Evolutionary conservation across 2,888 invertebrate species (phyloP).

Genomic region (Drosophila infuscata): DNA sequence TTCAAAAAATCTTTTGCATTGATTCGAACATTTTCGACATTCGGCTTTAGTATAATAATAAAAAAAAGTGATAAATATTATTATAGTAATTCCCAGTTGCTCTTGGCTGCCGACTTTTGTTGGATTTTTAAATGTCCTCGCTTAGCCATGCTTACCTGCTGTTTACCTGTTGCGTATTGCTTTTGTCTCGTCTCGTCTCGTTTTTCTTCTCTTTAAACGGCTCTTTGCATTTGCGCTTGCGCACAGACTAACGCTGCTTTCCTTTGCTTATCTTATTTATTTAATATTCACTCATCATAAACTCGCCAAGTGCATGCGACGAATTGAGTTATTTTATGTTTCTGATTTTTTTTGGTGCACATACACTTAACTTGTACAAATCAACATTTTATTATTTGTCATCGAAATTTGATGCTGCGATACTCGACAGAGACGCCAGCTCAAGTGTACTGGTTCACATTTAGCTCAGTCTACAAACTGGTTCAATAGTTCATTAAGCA

Average conservation of each 20-base stretch:
- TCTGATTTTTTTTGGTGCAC: slow-evolving; percentile 40
- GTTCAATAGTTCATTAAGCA: slow-evolving; percentile 30
- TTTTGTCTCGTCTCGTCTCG: slow-evolving; percentile 22
- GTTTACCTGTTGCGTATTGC: slow-evolving; percentile 12
- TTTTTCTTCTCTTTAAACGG: slow-evolving; percentile 39
- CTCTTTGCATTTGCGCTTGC: slow-evolving; percentile 53
- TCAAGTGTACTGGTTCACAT: slow-evolving; percentile 55
- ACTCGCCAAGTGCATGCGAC: slow-evolving; percentile 36
- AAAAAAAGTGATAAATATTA: not conserved
- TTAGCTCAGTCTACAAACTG: slow-evolving; percentile 32
- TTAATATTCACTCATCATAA: slow-evolving; percentile 33
- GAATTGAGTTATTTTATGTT: slow-evolving; percentile 24
- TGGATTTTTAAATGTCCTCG: not conserved
- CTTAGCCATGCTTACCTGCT: slow-evolving; percentile 45
- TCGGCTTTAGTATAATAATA: not conserved
- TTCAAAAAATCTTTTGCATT: not conserved
- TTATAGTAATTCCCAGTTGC: not conserved
- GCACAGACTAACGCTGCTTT: slow-evolving; percentile 45
- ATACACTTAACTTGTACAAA: slow-evolving; percentile 59
- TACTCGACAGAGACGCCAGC: slow-evolving; percentile 53
- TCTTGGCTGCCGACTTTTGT: not conserved
- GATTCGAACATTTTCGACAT: not conserved
- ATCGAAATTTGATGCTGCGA: slow-evolving; percentile 53
- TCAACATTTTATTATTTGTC: slow-evolving; percentile 62
- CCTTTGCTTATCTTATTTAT: slow-evolving; percentile 14